Evolutionary conservation across 92 coral and sea anemone species (phyloP), one percentile per base, ranked within the genome.

Genomic region (Parazoanthus atlanticus): DNA sequence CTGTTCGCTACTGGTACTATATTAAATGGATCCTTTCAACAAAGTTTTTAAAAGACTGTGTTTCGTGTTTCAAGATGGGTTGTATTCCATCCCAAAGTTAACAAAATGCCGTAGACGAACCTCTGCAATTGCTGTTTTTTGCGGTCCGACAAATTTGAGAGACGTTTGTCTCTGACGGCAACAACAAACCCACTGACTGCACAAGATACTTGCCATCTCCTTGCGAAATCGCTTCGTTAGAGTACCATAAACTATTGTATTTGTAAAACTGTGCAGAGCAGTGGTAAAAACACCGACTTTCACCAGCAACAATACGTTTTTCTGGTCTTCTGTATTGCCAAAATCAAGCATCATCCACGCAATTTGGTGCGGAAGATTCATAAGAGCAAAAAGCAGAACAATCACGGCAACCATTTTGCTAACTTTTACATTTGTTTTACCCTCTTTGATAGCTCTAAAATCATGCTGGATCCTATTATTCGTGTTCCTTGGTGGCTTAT

Each of bases 321-420:
- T 13, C 9, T 78, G 17, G 82, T 41, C 31, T 43, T 43, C 58
- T 28, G 1, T 9, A 49, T 26, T 78, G 32, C 82, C 65, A 46
- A 78, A 78, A 29, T 78, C 82, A 15, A 46, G 58, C 40, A 78
- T 78, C 82, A 78, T 41, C 66, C 82, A 78, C 32, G 82, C 66
- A 26, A 78, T 11, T 40, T 78, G 82, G 30, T 0, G 0, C 36
- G 82, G 82, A 30, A 78, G 65, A 47, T 78, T 78, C 82, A 78
- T 78, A 5, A 78, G 21, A n/a, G 36, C 82, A 78, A 78, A 78
- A 3, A 78, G 58, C 23, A 78, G 23, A 41, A 78, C 64, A 40
- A 78, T 78, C 40, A 29, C n/a, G 23, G 82, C 82, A 11, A 78
- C 82, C 8, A 78, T 17, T 78, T 46, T 78, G 82, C 46, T 49